Evolutionary conservation across 2,797 vertebrate species (phyloP), one percentile per base, ranked within the genome.

Genomic region (Galaxias olidus): DNA sequence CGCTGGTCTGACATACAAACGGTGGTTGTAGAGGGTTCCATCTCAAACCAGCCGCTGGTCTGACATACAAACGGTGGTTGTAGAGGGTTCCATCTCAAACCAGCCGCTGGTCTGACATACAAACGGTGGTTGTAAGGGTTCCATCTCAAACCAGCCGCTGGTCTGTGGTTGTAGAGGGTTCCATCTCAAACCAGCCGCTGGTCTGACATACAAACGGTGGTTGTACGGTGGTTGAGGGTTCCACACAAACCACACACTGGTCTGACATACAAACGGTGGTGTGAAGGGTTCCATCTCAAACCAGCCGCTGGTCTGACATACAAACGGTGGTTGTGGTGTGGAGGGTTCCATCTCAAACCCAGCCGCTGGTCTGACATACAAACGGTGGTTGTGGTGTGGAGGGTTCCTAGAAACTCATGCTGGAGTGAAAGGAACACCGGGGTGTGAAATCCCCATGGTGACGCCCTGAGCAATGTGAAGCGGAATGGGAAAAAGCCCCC

Each of bases 61-160:
- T n/a, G n/a, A n/a, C n/a, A n/a, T n/a, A n/a, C n/a, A n/a, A n/a
- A n/a, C n/a, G n/a, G 18, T 53, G 9, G 3, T 4, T 10, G 46
- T 4, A 4, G 0, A 0, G 0, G 74, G 75, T 11, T 44, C 11
- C 56, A 81, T 87, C 77, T 79, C 53, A 8, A 55, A 80, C 60
- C 76, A 48, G 88, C n/a, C n/a, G n/a, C n/a, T n/a, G n/a, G n/a
- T n/a, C n/a, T n/a, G 88, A 89, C 89, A 69, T 57, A 18, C 53
- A 17, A 10, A 8, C 1, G 43, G 56, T 52, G 63, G 75, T 20
- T 14, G 47, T 12, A 4, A 59, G 4, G 15, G 65, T 73, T 75
- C 58, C 77, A 78, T 62, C 84, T 82, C 79, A 79, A 56, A 67
- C n/a, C 11, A 14, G 1, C 18, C 8, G 17, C 48, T 43, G 43